Evolutionary conservation across 2,888 invertebrate genomes (phyloP).

Genomic region (Drosophila rubida): DNA sequence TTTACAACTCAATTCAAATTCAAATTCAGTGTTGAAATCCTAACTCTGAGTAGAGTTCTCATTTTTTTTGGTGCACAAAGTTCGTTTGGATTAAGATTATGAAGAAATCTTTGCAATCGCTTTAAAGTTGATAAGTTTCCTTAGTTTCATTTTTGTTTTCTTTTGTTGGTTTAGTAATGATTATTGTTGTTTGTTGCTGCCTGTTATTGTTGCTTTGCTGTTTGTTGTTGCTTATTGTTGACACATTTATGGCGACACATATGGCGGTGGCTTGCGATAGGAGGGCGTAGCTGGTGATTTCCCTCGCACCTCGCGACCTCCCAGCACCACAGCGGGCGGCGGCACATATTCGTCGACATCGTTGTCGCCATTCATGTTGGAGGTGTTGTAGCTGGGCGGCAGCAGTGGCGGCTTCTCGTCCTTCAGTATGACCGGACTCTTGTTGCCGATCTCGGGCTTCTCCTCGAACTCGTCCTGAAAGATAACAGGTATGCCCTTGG

Average conservation of each 20-base stretch:
- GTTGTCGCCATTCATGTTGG: constrained; percentile 85
- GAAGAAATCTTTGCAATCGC: constrained; percentile 22
- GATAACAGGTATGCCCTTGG: constrained; percentile 96
- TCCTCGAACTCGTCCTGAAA: constrained; percentile 98
- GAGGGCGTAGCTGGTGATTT: constrained; percentile 94
- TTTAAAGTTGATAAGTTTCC: constrained; percentile 2
- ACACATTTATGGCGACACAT: constrained; percentile 95
- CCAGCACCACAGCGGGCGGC: constrained; percentile 90
- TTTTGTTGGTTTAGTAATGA: constrained; percentile 26
- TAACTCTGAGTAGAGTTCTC: constrained; percentile 13
- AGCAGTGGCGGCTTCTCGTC: constrained; percentile 97
- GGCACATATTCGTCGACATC: constrained; percentile 94
- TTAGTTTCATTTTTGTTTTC: too few species aligned
- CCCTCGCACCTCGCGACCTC: constrained; percentile 89
- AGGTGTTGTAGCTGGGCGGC: constrained; percentile 88
- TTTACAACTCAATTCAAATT: constrained; percentile 41
- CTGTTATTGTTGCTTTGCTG: constrained; percentile 40
- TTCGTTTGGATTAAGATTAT: constrained; percentile 45
- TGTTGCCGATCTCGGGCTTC: constrained; percentile 94
- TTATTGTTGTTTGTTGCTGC: constrained; percentile 53
- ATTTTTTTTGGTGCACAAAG: constrained; percentile 37
- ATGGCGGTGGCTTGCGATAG: constrained; percentile 97
- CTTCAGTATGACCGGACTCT: constrained; percentile 96
- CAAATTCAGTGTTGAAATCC: constrained; percentile 22
- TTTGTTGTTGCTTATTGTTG: constrained; percentile 37